Evolutionary conservation across 1,140 invertebrate species (phyloP).

Genomic region (Druon quercuslanigerum): DNA sequence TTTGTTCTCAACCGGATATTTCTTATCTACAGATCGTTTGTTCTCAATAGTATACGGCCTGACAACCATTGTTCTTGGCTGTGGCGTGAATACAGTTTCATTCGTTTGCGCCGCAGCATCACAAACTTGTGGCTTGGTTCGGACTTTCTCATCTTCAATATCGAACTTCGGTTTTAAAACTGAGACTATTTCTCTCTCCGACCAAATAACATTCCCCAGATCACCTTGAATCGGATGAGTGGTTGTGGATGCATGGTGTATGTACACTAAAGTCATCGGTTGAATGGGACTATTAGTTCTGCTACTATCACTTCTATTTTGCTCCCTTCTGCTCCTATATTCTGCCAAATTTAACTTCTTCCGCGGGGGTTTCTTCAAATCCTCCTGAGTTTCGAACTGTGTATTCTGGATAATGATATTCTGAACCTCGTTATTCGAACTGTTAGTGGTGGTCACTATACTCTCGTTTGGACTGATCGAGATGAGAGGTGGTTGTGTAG

Average conservation of each 20-base stretch:
- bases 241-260: conserved; percentile 63
- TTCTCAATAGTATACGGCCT: neutral
- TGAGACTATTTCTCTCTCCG: conserved; percentile 63
- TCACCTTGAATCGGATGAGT: conserved; percentile 60
- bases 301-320: conserved; percentile 60
- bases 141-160: conserved; percentile 58
- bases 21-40: neutral
- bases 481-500: conserved; percentile 40
- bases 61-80: neutral
- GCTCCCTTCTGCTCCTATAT: conserved; percentile 72
- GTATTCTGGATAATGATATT: conserved; percentile 57
- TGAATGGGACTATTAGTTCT: conserved; percentile 59
- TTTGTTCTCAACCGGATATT: neutral
- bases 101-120: conserved; percentile 57
- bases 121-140: conserved; percentile 47
- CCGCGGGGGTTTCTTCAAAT: conserved; percentile 58
- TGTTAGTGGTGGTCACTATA: conserved; percentile 58
- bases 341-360: conserved; percentile 75
- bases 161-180: conserved; percentile 58
- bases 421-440: conserved; percentile 53
- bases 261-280: conserved; percentile 59
- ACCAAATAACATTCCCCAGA: conserved; percentile 56
- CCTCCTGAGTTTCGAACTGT: conserved; percentile 36
- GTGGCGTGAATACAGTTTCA: conserved; percentile 57
- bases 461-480: conserved; percentile 50